Conservation (phyloP, 2,888 invertebrate species). For the Endomychus coccineus region DNA sequence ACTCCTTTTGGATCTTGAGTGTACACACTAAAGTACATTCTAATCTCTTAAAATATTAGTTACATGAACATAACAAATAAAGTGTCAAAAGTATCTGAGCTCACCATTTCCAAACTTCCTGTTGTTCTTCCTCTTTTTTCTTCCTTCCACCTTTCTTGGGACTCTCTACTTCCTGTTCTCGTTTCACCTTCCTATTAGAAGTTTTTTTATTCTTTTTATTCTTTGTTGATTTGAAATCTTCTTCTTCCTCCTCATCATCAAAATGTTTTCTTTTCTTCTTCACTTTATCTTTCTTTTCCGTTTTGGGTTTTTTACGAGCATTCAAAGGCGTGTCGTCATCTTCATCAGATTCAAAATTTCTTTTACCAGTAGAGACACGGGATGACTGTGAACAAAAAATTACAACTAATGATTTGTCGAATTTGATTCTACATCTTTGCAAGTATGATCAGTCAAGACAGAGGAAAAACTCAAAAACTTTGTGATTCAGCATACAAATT, state of each 20-base stretch:
- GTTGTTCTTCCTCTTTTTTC: constrained; percentile 74
- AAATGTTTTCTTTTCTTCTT: constrained; percentile 38
- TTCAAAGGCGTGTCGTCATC: constrained; percentile 58
- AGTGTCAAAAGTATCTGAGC: constrained; percentile 28
- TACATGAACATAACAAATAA: background rate
- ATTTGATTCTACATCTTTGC: no score
- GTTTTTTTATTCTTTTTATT: constrained; percentile 50
- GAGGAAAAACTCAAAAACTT: no score
- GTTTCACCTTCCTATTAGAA: constrained; percentile 30
- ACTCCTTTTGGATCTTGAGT: no score
- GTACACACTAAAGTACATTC: no score
- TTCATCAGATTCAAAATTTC: no score
- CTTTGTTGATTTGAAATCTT: constrained; percentile 50
- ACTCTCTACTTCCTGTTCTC: constrained; percentile 33
- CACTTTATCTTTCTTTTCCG: constrained; percentile 51
- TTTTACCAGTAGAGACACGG: no score
- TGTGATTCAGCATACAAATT: no score
- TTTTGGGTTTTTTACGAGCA: constrained; percentile 61
- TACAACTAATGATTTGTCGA: no score
- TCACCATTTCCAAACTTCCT: constrained; percentile 90
- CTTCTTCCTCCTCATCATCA: constrained; percentile 51
- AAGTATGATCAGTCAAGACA: no score
- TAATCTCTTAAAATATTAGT: no score
- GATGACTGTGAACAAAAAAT: no score
- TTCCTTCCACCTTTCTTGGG: constrained; percentile 58